phyloP scores from a whole-genome alignment of 2,797 vertebrate genomes.

The Poecilia velifera region DNA sequence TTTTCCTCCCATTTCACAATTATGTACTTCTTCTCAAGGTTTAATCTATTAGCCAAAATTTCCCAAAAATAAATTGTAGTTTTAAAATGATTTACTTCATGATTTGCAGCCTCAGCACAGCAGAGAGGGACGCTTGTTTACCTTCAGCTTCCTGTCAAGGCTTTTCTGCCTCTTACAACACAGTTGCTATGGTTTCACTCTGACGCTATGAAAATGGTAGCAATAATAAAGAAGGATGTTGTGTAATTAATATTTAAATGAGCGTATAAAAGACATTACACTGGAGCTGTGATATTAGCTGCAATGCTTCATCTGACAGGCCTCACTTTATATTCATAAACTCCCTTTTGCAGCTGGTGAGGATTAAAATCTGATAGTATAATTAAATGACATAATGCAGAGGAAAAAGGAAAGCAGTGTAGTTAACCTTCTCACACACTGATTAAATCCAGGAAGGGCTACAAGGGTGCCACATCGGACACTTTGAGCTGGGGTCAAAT shows the following conservation, averaged over 20 bases:
- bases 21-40: background rate
- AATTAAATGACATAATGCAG: slow-evolving; percentile 22
- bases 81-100: background rate
- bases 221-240: background rate
- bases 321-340: slow-evolving; percentile 13
- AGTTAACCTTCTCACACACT: slow-evolving; percentile 27
- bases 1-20: background rate
- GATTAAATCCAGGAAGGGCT: background rate
- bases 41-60: background rate
- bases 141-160: background rate
- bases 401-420: background rate
- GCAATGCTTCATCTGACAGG: background rate
- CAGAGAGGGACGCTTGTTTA: background rate
- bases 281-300: slow-evolving; percentile 1
- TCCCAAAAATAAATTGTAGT: background rate
- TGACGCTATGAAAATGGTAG: background rate
- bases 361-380: slow-evolving; percentile 15
- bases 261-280: background rate
- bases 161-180: background rate
- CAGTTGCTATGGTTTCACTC: background rate
- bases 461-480: background rate
- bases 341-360: slow-evolving; percentile 2
- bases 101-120: background rate
- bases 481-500: background rate
- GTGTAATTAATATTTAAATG: background rate